Conservation (phyloP, 2,888 invertebrate species). For the Sinodicranocentrus sp. region DNA sequence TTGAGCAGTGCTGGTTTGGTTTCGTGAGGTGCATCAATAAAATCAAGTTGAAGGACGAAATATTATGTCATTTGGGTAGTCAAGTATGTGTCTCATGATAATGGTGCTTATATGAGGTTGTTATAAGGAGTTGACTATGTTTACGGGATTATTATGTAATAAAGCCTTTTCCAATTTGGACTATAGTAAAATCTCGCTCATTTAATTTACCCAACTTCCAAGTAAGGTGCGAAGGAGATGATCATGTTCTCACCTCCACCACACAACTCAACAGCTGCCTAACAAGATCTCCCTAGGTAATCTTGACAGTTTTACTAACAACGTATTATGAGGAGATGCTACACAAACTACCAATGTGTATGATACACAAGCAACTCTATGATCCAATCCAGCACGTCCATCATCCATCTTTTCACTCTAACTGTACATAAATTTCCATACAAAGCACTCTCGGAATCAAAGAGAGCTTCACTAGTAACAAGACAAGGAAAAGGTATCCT, state of each 20-base stretch:
- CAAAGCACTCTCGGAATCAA: not conserved
- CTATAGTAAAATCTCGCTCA: not conserved
- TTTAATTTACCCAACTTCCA: constrained; percentile 62
- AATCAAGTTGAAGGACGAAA: too few species aligned
- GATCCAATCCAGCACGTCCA: too few species aligned
- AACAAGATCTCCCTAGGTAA: constrained; percentile 53
- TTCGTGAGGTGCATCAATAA: too few species aligned
- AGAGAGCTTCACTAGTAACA: not conserved
- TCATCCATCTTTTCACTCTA: not conserved
- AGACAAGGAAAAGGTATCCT: not conserved
- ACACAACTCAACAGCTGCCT: constrained; percentile 67
- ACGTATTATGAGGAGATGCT: not conserved
- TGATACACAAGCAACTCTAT: too few species aligned
- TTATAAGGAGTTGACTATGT: too few species aligned
- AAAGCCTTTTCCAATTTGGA: not conserved
- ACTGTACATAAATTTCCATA: not conserved
- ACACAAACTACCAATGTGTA: too few species aligned
- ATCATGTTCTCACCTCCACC: constrained; percentile 66
- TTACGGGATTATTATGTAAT: too few species aligned
- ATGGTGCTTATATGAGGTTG: too few species aligned
- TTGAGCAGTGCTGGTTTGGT: too few species aligned
- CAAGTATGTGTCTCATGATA: too few species aligned
- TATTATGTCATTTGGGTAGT: too few species aligned
- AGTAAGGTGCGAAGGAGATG: constrained; percentile 63
- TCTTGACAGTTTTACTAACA: constrained; percentile 60